phyloP scores from a whole-genome alignment of 2,797 vertebrate species.

The Tympanoctomys barrerae region DNA sequence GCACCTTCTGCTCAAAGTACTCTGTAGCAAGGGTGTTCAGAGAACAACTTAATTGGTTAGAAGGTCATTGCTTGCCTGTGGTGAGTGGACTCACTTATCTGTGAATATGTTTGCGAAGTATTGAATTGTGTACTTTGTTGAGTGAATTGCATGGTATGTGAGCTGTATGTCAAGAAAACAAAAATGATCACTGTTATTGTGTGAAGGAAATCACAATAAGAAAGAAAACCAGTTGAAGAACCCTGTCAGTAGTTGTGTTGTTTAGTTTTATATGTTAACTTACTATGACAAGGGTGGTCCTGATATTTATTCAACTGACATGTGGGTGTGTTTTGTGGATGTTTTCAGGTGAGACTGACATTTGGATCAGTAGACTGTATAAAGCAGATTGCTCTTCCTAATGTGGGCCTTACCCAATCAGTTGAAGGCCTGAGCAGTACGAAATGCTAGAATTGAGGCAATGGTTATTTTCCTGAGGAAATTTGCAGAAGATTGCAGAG shows the following conservation, averaged over 20 bases:
- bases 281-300: background rate
- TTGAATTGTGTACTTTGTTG: background rate
- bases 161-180: background rate
- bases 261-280: background rate
- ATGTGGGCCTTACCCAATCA: no score
- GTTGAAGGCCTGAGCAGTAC: no score
- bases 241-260: background rate
- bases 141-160: background rate
- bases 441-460: background rate
- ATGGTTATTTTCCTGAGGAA: background rate
- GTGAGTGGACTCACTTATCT: background rate
- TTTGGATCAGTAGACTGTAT: no score
- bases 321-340: background rate
- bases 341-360: background rate
- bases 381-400: no score
- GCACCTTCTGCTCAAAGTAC: background rate
- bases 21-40: background rate
- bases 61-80: background rate
- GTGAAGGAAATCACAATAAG: constrained; percentile 12
- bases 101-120: background rate
- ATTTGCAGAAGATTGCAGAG: background rate
- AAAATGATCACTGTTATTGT: background rate
- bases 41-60: background rate
- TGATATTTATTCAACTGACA: background rate
- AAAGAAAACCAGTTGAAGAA: background rate